These are phyloP conservation scores for Acipenser transmontanus DNA, from an alignment of 2,797 vertebrate species.

Conservation along the genomic window DNA sequence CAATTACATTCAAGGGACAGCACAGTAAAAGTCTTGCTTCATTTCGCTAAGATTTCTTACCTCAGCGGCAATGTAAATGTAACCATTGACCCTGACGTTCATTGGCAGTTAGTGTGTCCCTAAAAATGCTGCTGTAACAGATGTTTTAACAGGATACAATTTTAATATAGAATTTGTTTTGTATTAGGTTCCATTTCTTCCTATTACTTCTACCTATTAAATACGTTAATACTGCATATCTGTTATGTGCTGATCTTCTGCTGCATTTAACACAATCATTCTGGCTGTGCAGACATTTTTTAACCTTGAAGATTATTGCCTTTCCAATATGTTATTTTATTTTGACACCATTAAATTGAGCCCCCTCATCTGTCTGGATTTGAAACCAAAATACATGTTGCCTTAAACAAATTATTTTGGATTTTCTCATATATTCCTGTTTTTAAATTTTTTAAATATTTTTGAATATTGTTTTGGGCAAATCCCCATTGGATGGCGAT, in stretches of 20 bases:
- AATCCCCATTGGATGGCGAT: too few species aligned
- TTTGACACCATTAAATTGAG: too few species aligned
- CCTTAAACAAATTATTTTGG: too few species aligned
- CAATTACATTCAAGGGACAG: not conserved
- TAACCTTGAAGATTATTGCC: constrained; percentile 18
- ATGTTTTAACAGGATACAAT: constrained; percentile 35
- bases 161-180: constrained; percentile 28
- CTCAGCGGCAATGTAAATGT: constrained; percentile 20
- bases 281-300: constrained; percentile 17
- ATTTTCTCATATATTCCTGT: too few species aligned
- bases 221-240: too few species aligned
- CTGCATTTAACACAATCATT: constrained; percentile 6
- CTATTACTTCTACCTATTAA: too few species aligned
- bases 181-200: too few species aligned
- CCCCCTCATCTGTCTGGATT: too few species aligned
- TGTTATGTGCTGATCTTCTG: constrained; percentile 9
- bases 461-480: too few species aligned
- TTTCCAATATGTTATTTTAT: constrained; percentile 31
- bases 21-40: not conserved
- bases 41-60: constrained; percentile 8
- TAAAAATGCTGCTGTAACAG: constrained; percentile 13
- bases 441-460: too few species aligned
- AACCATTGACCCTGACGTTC: constrained; percentile 23
- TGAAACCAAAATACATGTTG: too few species aligned
- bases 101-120: constrained; percentile 19